These are phyloP conservation scores for Microcebus jonahi DNA, from an alignment of 2,113 vertebrate genomes.

Conservation along the genomic window DNA sequence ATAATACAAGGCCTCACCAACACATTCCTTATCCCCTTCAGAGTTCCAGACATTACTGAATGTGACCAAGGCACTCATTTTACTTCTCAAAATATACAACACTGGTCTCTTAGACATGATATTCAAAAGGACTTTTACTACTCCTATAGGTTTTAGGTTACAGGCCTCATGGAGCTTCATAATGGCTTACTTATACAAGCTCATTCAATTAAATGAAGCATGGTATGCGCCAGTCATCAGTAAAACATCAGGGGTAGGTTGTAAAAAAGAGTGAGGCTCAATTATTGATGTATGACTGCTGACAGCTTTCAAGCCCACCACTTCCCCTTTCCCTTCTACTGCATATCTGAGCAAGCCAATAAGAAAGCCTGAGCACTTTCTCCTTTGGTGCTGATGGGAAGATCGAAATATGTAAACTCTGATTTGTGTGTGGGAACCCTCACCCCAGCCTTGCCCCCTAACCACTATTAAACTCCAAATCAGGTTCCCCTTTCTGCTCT, in stretches of 20 bases:
- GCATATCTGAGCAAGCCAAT: neutral
- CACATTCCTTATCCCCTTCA: neutral
- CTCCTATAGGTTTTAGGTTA: neutral
- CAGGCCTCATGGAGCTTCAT: neutral
- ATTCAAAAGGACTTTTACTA: constrained; percentile 14
- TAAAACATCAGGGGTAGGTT: neutral
- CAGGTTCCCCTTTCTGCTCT: neutral
- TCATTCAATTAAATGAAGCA: constrained; percentile 46
- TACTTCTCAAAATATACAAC: constrained; percentile 29
- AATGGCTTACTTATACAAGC: neutral
- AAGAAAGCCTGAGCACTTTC: neutral
- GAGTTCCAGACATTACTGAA: neutral
- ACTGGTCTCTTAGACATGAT: neutral
- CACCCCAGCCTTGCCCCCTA: neutral
- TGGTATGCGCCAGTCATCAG: neutral
- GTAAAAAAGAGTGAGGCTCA: neutral
- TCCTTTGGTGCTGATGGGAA: neutral
- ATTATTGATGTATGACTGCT: neutral
- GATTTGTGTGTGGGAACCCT: neutral
- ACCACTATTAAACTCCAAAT: neutral
- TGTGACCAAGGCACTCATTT: neutral
- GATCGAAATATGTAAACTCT: neutral
- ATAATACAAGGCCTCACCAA: neutral
- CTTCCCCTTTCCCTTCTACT: neutral
- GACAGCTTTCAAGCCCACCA: neutral